Base-by-base conservation (phyloP, 2,797 vertebrate genomes). In the Pangasius krempfi region DNA sequence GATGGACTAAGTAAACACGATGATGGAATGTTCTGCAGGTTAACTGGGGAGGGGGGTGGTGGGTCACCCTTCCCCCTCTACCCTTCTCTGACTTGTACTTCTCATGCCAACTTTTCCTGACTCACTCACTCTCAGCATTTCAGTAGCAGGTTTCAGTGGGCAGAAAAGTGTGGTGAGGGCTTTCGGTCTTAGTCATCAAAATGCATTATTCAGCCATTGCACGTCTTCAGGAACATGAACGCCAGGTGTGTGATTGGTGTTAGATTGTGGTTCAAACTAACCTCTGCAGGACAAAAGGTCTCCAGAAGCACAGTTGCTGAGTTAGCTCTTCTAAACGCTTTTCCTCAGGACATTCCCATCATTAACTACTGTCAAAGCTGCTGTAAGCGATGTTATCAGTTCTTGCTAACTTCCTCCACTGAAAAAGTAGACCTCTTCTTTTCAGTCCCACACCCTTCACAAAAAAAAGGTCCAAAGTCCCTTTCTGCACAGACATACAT, bases 71-170 rank as follows among this genome's bases (percentile, higher is more conserved):
- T 82, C 80, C 80, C 79, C 79, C 80, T 37, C 5, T 40, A n/a
- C 81, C 72, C 44, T 88, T 66, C 70, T 25, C 20, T 40, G 66
- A 73, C n/a, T 81, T 89, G 30, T 20, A 54, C 33, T 62, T 81
- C 88, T 62, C 66, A 62, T 22, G 72, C 60, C 60, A 85, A 50
- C 75, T 37, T 85, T 72, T 82, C 84, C 84, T 86, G 84, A 89
- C 64, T 81, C 82, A 85, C 22, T 47, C 3, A 5, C 50, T 12
- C 33, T 85, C 83, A 80, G 54, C 88, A 64, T 78, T 88, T 68
- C 33, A 9, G 60, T 30, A 20, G 40, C 60, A 27, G 7, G 0
- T 47, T 47, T 47, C 44, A 47, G 30, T 70, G 47, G 58, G 50
- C 82, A 70, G 62, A 88, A 82, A 75, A 79, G 12, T 85, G 52